These are phyloP conservation scores for Zoanthus sansibaricus DNA, from an alignment of 92 coral and sea anemone genomes.

Conservation along the genomic window DNA sequence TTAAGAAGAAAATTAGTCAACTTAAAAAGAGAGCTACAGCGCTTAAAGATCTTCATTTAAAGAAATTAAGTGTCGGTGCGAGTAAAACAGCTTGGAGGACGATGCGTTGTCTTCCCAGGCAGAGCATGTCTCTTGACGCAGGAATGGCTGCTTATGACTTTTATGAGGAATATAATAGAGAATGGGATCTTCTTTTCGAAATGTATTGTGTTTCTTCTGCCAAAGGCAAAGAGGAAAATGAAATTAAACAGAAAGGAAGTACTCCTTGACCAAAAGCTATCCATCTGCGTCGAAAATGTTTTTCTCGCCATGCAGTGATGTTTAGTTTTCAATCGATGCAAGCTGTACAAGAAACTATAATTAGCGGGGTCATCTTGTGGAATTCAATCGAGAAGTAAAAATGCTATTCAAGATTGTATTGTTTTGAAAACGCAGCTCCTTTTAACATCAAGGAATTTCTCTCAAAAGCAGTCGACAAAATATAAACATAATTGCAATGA, in stretches of 20 bases:
- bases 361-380: too few species aligned
- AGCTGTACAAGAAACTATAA: background rate
- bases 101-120: conserved; percentile 34
- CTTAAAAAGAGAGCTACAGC: conserved; percentile 69
- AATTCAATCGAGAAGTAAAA: too few species aligned
- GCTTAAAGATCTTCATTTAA: conserved; percentile 58
- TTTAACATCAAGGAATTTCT: too few species aligned
- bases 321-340: background rate
- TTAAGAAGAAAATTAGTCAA: conserved; percentile 72
- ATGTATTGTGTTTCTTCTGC: conserved; percentile 9
- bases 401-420: too few species aligned
- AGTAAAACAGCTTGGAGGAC: conserved; percentile 41
- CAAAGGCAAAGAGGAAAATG: background rate
- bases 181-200: conserved; percentile 84
- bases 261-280: background rate
- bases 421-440: too few species aligned
- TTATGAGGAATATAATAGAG: conserved; percentile 78
- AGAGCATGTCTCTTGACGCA: conserved; percentile 69
- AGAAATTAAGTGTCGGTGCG: conserved; percentile 27
- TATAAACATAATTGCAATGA: too few species aligned
- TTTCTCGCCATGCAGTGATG: background rate
- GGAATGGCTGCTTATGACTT: conserved; percentile 45
- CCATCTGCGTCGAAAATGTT: background rate
- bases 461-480: too few species aligned
- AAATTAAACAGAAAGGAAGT: background rate